phyloP scores from a whole-genome alignment of 2,888 invertebrate species.

The Acanthopleura granulata region DNA sequence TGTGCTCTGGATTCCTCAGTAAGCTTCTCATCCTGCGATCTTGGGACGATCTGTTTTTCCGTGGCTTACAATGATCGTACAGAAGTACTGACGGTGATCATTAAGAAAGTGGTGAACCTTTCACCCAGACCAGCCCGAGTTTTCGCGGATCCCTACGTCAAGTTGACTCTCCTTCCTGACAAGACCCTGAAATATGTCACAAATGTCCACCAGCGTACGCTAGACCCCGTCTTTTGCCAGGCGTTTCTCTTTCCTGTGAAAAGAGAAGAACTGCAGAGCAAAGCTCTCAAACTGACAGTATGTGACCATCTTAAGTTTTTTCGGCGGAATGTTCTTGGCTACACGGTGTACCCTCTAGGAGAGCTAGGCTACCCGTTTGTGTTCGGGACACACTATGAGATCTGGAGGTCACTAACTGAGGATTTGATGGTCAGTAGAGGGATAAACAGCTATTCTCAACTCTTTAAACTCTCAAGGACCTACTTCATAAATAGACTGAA shows the following conservation, averaged over 20 bases:
- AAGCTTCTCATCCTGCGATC: background rate
- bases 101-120: background rate
- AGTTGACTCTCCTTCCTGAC: constrained; percentile 13
- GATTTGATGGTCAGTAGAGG: constrained; percentile 9
- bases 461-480: no score
- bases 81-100: background rate
- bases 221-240: constrained; percentile 1
- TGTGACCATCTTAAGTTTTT: background rate
- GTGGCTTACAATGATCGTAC: background rate
- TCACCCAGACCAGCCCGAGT: background rate
- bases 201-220: background rate
- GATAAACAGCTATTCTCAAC: no score
- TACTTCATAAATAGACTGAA: no score
- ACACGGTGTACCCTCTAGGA: background rate
- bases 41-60: constrained; percentile 9
- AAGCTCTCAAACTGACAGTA: constrained; percentile 3
- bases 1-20: background rate
- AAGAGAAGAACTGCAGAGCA: background rate
- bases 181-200: constrained; percentile 13
- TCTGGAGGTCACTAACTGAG: background rate
- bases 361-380: background rate
- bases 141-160: constrained; percentile 14
- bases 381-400: background rate
- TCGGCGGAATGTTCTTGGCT: background rate
- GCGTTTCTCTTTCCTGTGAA: background rate